These are phyloP conservation scores for Lydus trimaculatus DNA, from an alignment of 2,888 invertebrate genomes.

Conservation along the genomic window DNA sequence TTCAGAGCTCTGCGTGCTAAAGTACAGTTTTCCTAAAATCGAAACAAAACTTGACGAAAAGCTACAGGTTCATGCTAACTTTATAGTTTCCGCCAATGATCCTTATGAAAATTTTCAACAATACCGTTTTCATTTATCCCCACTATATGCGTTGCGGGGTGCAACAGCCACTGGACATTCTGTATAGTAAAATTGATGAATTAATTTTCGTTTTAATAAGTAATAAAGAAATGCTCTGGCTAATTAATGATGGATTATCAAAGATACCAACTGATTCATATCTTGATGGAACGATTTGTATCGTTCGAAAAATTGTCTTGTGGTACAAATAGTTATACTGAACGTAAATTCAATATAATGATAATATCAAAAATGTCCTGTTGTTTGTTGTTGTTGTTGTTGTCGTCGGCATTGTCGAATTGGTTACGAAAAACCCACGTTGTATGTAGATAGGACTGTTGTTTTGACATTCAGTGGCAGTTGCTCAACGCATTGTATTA, in stretches of 20 bases:
- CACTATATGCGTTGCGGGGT: no score
- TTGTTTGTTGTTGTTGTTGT: neutral
- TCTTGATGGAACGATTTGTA: conserved; percentile 2
- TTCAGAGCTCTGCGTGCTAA: no score
- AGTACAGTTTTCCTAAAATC: no score
- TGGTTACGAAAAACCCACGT: conserved; percentile 1
- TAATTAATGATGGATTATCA: neutral
- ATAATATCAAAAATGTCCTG: neutral
- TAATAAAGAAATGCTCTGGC: neutral
- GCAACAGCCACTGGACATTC: no score
- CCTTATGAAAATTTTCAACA: no score
- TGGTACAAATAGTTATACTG: neutral
- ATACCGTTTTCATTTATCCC: no score
- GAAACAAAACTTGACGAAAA: no score
- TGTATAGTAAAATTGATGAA: no score
- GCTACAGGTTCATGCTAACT: no score
- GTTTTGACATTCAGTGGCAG: conserved; percentile 28
- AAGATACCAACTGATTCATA: neutral
- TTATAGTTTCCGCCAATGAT: no score
- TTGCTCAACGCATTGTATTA: conserved; percentile 25
- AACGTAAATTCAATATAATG: neutral
- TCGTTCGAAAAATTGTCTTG: neutral
- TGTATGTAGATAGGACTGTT: neutral
- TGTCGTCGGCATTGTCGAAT: neutral
- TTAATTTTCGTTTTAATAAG: neutral